Base-by-base conservation (phyloP, 1,140 invertebrate genomes). In the Drosophila ficusphila region DNA sequence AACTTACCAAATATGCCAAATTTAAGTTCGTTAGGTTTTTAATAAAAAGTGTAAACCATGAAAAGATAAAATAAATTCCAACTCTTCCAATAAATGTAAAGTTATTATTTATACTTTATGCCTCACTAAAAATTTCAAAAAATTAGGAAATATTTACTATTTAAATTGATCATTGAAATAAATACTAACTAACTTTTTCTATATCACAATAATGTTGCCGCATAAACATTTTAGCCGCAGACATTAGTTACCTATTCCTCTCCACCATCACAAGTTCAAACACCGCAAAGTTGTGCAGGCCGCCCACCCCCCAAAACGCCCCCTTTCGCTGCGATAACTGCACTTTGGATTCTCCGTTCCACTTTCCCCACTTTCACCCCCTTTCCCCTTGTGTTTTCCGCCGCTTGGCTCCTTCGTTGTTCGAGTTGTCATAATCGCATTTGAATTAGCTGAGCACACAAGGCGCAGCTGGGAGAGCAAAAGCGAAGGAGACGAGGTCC, bases 371-470 rank as follows among this genome's bases (percentile, higher is more conserved):
- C 11, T 21, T 27, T 41, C 21, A 11, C 39, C 29, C 25, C 27
- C 14, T 29, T 49, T n/a, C n/a, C 5, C 12, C 38, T 19, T 14
- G 23, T 9, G 44, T 8, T 23, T 47, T 9, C 5, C 51, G 29
- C 16, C 19, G 21, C 72, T 42, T 38, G 29, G 9, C 71, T 51
- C 49, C 46, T 29, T 42, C 72, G 53, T 81, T 81, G 81, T 74
- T 86, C 81, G 73, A 82, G 77, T 75, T 86, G 82, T 88, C 82
- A 86, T 86, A 86, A 86, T 86, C 82, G 82, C 82, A 86, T 86
- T 86, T 86, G 82, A 86, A 86, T 86, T 86, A 86, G 82, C 82
- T 88, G 64, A 56, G 82, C 82, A 88, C 68, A 86, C 82, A 77
- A 71, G 79, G 67, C 69, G 69, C 56, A 53, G 44, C 48, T 74